Percentiles rank a stretch among this genome's conserved stretches.
phyloP scores from a whole-genome alignment of 2,797 vertebrate genomes.

The Manis crassicaudata region DNA sequence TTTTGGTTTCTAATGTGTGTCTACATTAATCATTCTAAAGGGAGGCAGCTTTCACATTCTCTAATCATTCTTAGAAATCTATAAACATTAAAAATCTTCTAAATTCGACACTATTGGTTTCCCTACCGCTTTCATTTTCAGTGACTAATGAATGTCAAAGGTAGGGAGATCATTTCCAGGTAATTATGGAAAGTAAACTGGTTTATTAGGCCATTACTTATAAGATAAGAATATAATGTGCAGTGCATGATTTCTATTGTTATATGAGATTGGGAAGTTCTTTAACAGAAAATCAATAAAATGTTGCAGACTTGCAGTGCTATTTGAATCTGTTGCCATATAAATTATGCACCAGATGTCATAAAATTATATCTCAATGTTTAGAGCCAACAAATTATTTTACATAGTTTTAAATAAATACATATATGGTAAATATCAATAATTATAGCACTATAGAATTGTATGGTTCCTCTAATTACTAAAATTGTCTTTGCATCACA shows the following conservation, averaged over 20 bases:
- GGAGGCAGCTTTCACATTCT: conserved; percentile 57
- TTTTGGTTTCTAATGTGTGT: conserved; percentile 56
- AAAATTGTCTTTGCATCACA: neutral
- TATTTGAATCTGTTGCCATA: neutral
- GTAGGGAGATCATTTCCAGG: conserved; percentile 70
- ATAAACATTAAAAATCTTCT: conserved; percentile 73
- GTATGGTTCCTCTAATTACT: neutral
- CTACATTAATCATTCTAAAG: conserved; percentile 63
- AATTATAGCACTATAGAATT: neutral
- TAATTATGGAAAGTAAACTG: conserved; percentile 78
- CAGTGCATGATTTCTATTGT: conserved; percentile 47
- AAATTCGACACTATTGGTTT: conserved; percentile 68
- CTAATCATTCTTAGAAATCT: conserved; percentile 77
- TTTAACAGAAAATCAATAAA: conserved; percentile 75
- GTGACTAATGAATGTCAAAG: conserved; percentile 74
- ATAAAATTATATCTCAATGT: neutral
- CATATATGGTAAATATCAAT: neutral
- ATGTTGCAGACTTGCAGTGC: neutral
- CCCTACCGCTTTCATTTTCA: conserved; percentile 75
- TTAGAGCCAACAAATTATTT: neutral
- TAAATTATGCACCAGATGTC: neutral
- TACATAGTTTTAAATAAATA: conserved; percentile 8
- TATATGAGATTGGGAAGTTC: conserved; percentile 60
- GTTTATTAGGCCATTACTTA: conserved; percentile 71
- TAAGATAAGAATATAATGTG: neutral